These are phyloP conservation scores for Macrophya alboannulata DNA, from an alignment of 2,888 invertebrate species.

Conservation along the genomic window DNA sequence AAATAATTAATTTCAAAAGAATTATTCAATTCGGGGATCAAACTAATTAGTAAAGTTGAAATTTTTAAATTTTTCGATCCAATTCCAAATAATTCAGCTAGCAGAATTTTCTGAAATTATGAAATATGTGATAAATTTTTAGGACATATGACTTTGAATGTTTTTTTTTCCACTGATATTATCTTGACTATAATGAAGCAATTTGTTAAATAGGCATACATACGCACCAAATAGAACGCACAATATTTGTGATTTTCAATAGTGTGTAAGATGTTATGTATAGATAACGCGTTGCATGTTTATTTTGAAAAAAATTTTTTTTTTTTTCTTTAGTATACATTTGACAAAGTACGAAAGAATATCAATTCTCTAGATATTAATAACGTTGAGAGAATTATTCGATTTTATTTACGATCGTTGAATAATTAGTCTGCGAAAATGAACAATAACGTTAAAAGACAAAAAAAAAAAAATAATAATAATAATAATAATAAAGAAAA, in stretches of 20 bases:
- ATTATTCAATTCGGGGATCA: neutral
- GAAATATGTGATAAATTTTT: constrained; percentile 4
- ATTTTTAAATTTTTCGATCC: neutral
- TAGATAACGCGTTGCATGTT: constrained; percentile 23
- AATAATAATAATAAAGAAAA: neutral
- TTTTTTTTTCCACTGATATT: neutral
- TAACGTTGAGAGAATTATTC: constrained; percentile 10
- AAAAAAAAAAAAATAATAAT: neutral
- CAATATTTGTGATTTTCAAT: constrained; percentile 11
- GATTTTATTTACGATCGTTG: constrained; percentile 13
- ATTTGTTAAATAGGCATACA: neutral
- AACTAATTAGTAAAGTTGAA: constrained; percentile 7
- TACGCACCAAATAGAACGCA: constrained; percentile 11
- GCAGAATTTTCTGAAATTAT: neutral
- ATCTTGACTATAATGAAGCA: neutral
- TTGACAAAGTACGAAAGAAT: constrained; percentile 5
- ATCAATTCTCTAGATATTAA: constrained; percentile 1
- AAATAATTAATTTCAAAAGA: neutral
- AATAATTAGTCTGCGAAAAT: constrained; percentile 3
- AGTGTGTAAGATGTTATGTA: constrained; percentile 28
- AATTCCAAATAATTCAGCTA: neutral
- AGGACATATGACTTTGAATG: neutral
- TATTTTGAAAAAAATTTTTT: neutral
- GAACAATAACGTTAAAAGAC: neutral
- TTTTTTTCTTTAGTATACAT: neutral